Percentiles rank a stretch among this genome's conserved stretches.
Conservation (phyloP, 23 tunicate genomes). For the Styela clava region DNA sequence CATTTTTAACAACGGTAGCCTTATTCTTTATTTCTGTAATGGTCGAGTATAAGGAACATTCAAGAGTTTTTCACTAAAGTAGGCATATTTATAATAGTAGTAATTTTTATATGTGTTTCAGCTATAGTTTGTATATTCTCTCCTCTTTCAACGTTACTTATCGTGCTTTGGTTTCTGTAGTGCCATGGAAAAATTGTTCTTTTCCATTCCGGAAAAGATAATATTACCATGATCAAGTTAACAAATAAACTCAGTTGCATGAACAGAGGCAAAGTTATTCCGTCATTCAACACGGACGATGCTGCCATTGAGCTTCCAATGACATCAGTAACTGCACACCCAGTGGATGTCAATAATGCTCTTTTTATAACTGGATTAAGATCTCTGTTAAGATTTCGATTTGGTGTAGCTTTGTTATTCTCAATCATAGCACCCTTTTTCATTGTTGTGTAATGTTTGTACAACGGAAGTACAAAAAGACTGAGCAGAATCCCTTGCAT, state of each 20-base stretch:
- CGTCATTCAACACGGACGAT: not conserved
- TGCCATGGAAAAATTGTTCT: not conserved
- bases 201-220: conserved; percentile 15
- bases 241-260: not conserved
- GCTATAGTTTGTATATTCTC: too few relatives aligned
- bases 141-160: too few relatives aligned
- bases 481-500: not conserved
- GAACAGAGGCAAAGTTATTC: not conserved
- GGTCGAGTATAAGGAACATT: too few relatives aligned
- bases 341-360: not conserved
- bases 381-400: not conserved
- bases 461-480: conserved; percentile 1
- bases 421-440: not conserved
- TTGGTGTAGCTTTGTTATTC: not conserved
- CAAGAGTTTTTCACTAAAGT: too few relatives aligned
- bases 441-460: not conserved
- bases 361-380: not conserved
- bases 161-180: too few relatives aligned
- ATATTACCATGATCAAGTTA: not conserved
- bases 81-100: too few relatives aligned
- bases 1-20: too few relatives aligned
- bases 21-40: too few relatives aligned
- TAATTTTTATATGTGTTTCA: too few relatives aligned
- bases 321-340: not conserved
- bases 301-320: not conserved